These are phyloP conservation scores for Oligia strigilis DNA, from an alignment of 2,888 invertebrate genomes.

Conservation along the genomic window DNA sequence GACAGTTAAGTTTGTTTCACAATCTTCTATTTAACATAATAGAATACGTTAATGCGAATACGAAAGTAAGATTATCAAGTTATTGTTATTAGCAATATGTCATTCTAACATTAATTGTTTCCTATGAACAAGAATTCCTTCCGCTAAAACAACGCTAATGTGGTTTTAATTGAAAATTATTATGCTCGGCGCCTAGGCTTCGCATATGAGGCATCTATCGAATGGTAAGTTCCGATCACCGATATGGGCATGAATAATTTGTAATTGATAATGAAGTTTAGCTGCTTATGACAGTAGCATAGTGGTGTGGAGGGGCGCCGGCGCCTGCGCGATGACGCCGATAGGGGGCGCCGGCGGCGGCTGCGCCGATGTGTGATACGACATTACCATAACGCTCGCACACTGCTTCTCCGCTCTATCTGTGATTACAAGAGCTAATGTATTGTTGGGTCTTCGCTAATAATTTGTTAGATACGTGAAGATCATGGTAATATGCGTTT, in stretches of 20 bases:
- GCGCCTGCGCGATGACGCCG: slow-evolving; percentile 84
- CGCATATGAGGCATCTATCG: slow-evolving; percentile 60
- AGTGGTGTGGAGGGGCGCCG: slow-evolving; percentile 65
- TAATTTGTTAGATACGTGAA: slow-evolving; percentile 48
- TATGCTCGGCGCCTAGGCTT: slow-evolving; percentile 61
- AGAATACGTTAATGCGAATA: neutral
- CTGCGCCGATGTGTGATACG: slow-evolving; percentile 83
- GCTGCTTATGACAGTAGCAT: slow-evolving; percentile 63
- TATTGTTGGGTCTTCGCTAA: slow-evolving; percentile 56
- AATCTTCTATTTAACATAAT: neutral
- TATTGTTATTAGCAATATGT: slow-evolving; percentile 7
- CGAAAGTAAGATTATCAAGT: neutral
- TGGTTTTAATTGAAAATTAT: slow-evolving; percentile 64
- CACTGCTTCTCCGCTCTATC: slow-evolving; percentile 75
- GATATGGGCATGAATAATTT: slow-evolving; percentile 68
- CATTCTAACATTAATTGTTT: slow-evolving; percentile 40
- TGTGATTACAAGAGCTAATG: slow-evolving; percentile 79
- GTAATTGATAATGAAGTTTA: slow-evolving; percentile 68
- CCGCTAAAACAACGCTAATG: slow-evolving; percentile 58
- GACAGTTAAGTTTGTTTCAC: neutral
- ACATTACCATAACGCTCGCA: slow-evolving; percentile 86
- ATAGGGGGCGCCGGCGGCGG: slow-evolving; percentile 81
- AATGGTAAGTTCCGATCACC: slow-evolving; percentile 67
- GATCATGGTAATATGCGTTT: slow-evolving; percentile 38
- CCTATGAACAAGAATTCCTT: slow-evolving; percentile 34